Evolutionary conservation across 2,888 invertebrate genomes (phyloP), one percentile per base, ranked within the genome.

Genomic region (Xylota sylvarum): DNA sequence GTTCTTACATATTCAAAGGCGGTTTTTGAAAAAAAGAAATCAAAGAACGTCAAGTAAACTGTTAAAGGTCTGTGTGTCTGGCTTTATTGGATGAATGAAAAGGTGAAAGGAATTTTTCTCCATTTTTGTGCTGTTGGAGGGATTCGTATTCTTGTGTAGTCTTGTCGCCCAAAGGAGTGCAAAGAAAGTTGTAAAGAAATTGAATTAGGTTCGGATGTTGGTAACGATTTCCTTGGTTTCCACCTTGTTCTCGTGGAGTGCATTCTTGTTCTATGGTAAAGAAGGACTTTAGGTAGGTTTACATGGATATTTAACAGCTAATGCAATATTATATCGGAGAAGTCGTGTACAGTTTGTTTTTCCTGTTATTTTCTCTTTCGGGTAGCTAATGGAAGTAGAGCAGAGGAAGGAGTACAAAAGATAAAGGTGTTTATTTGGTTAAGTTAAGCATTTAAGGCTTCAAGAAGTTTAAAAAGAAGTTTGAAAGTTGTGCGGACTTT

Each of bases 101-200:
- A 80, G 76, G 70, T 80, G 52, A 62, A 76, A 77, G 70, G 32
- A 55, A 12, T 58, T 55, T 50, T 56, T 43, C 2, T 48, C 58
- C 46, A 30, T 65, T 56, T 65, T 55, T 12, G 5, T 5, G 40
- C 43, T 74, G 27, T 64, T 56, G 7, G 40, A 27, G 32, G 69
- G 52, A 32, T 37, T 77, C 50, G 56, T 19, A 27, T 17, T 43
- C 52, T 17, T 27, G 43, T 64, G 23, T n/a, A 62, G 46, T 43
- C 50, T 40, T 58, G 52, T 60, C 37, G 27, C 58, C 56, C 60
- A 17, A 46, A 58, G 46, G 52, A 58, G n/a, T 60, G 17, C 50
- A 69, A 78, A 69, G 73, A 86, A 86, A 82, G 82, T 82, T 78
- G 81, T 82, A 82, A 82, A 78, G 86, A 86, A 82, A 86, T 86